Evolutionary conservation across 2,888 invertebrate species (phyloP).

Genomic region (Dioctria rufipes): DNA sequence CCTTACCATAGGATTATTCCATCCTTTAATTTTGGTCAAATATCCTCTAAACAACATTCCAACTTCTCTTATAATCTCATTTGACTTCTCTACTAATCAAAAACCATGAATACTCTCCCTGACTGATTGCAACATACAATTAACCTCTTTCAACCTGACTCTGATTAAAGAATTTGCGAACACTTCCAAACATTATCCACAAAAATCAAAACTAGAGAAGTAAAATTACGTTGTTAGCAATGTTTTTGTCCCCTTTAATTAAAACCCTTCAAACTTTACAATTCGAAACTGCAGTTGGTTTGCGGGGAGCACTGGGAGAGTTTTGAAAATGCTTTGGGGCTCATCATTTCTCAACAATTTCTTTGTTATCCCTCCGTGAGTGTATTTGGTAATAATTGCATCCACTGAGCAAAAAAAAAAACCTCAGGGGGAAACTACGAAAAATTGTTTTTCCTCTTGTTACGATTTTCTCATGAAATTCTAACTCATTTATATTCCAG

Average conservation of each 20-base stretch:
- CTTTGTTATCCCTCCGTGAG: constrained; percentile 12
- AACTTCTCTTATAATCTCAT: too few species aligned
- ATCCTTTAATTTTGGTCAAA: too few species aligned
- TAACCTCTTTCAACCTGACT: neutral
- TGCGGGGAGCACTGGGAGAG: neutral
- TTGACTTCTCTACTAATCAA: too few species aligned
- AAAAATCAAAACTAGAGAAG: neutral
- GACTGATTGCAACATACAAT: neutral
- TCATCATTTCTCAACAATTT: neutral
- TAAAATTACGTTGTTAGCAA: neutral
- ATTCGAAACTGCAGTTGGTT: neutral
- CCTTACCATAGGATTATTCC: too few species aligned
- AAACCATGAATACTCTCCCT: neutral
- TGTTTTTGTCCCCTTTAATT: constrained; percentile 11
- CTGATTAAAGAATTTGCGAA: neutral
- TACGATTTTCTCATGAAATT: constrained; percentile 37
- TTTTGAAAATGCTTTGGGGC: constrained; percentile 3
- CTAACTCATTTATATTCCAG: constrained; percentile 41
- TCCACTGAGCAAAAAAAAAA: neutral
- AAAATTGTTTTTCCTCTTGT: constrained; percentile 11
- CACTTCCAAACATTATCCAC: neutral
- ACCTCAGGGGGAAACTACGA: constrained; percentile 1
- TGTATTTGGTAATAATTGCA: constrained; percentile 43
- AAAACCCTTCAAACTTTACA: neutral
- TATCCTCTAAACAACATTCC: too few species aligned